These are phyloP conservation scores for Luperina nickerlii DNA, from an alignment of 2,888 invertebrate genomes.

Conservation along the genomic window DNA sequence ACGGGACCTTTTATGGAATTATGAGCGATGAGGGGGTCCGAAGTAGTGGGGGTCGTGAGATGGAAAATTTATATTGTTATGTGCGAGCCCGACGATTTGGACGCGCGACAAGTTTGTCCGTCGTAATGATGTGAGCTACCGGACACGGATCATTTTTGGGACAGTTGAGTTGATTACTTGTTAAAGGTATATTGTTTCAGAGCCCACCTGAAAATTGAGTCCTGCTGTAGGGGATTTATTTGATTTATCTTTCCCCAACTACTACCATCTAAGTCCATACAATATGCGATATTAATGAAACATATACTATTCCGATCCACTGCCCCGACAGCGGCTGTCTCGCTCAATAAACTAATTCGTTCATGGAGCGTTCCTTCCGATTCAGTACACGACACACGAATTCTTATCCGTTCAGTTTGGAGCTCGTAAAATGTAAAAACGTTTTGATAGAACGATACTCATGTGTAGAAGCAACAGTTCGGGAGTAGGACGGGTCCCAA, in stretches of 20 bases:
- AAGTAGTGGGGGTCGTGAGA: constrained; percentile 53
- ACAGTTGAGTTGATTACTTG: constrained; percentile 43
- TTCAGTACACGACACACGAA: constrained; percentile 50
- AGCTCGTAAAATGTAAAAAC: constrained; percentile 61
- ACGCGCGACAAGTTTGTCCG: constrained; percentile 50
- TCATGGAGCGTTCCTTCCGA: constrained; percentile 59
- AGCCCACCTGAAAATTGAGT: not conserved
- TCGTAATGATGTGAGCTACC: constrained; percentile 54
- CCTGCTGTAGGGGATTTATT: not conserved
- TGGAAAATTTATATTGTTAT: constrained; percentile 66
- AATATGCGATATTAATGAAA: constrained; percentile 44
- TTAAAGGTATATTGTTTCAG: constrained; percentile 32
- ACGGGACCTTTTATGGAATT: constrained; percentile 76
- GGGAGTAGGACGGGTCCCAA: constrained; percentile 49
- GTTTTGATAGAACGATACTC: constrained; percentile 56
- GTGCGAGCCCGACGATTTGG: constrained; percentile 46
- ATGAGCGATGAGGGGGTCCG: constrained; percentile 65
- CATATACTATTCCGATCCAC: constrained; percentile 58
- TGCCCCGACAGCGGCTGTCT: constrained; percentile 50
- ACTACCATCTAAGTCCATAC: not conserved
- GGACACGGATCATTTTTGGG: constrained; percentile 47
- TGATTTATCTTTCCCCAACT: constrained; percentile 10
- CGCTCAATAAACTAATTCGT: constrained; percentile 68
- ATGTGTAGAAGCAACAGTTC: constrained; percentile 62
- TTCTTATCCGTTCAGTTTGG: constrained; percentile 53